phyloP scores from a whole-genome alignment of 2,797 vertebrate genomes.

The Echeneis naucrates region DNA sequence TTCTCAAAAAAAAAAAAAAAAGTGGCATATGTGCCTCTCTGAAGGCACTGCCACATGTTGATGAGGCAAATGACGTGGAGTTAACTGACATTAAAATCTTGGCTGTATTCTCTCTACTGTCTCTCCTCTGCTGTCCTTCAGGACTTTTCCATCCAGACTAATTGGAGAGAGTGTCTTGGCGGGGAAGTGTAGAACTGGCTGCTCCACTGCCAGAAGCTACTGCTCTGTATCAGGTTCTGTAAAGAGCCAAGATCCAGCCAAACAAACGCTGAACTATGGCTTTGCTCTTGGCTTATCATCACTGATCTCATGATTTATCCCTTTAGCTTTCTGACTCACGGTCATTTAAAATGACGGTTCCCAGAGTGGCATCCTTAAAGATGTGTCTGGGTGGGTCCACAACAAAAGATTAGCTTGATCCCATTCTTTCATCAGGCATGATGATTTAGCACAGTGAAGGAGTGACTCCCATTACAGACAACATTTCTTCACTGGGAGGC shows the following conservation, averaged over 20 bases:
- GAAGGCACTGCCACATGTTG: conserved; percentile 38
- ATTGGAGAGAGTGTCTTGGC: conserved; percentile 59
- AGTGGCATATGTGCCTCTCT: no score
- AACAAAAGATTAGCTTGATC: conserved; percentile 8
- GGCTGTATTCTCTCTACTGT: conserved; percentile 27
- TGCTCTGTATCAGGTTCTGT: conserved; percentile 58
- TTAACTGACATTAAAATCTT: conserved; percentile 33
- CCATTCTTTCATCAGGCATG: not conserved
- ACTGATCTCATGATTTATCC: conserved; percentile 57
- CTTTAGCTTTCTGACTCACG: conserved; percentile 30
- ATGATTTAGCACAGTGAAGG: not conserved
- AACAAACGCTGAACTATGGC: conserved; percentile 64
- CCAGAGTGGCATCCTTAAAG: conserved; percentile 22
- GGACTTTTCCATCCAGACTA: conserved; percentile 46
- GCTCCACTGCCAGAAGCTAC: conserved; percentile 64
- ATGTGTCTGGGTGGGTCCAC: not conserved
- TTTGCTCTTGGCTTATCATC: conserved; percentile 61
- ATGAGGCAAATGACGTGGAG: conserved; percentile 38
- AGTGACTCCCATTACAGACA: not conserved
- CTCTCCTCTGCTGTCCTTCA: conserved; percentile 43
- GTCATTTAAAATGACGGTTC: conserved; percentile 22
- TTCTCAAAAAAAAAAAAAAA: no score
- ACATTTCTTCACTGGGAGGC: not conserved
- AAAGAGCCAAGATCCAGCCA: conserved; percentile 69
- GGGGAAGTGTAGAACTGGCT: conserved; percentile 35